Percentiles rank a stretch among this genome's conserved stretches.
Evolutionary conservation across 1,140 invertebrate species (phyloP).

Genomic region (Papilio machaon): DNA sequence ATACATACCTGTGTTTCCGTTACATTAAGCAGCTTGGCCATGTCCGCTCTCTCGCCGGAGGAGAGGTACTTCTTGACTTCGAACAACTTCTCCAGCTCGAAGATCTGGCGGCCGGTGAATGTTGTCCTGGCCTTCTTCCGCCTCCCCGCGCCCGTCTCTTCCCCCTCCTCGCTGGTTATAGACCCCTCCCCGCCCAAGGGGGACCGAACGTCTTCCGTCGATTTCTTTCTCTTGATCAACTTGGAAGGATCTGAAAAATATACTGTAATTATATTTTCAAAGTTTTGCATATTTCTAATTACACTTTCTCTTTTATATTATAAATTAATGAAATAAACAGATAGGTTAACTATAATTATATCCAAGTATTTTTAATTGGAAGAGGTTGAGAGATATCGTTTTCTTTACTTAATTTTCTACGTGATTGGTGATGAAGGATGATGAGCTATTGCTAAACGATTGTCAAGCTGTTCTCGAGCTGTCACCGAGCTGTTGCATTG

Average conservation of each 20-base stretch:
- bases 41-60: constrained; percentile 96
- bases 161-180: constrained; percentile 86
- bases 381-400: background rate
- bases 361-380: no score
- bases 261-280: constrained; percentile 12
- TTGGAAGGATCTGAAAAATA: constrained; percentile 71
- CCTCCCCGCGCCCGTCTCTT: constrained; percentile 85
- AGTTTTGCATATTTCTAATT: no score
- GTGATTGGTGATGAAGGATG: background rate
- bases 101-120: constrained; percentile 97
- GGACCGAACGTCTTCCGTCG: constrained; percentile 81
- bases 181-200: constrained; percentile 91
- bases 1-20: constrained; percentile 95
- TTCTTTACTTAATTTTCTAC: background rate
- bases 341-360: no score
- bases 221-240: constrained; percentile 76
- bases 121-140: constrained; percentile 98
- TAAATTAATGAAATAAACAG: no score
- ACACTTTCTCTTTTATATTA: no score
- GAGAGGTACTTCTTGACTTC: constrained; percentile 98
- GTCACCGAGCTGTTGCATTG: background rate
- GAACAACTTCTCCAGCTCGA: constrained; percentile 97
- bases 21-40: constrained; percentile 96
- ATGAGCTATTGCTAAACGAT: background rate
- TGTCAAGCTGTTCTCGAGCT: background rate